A percentile compares a stretch with the other conserved stretches of the same genome.
phyloP scores from a whole-genome alignment of 2,113 vertebrate species.

The Coreoperca whiteheadi region DNA sequence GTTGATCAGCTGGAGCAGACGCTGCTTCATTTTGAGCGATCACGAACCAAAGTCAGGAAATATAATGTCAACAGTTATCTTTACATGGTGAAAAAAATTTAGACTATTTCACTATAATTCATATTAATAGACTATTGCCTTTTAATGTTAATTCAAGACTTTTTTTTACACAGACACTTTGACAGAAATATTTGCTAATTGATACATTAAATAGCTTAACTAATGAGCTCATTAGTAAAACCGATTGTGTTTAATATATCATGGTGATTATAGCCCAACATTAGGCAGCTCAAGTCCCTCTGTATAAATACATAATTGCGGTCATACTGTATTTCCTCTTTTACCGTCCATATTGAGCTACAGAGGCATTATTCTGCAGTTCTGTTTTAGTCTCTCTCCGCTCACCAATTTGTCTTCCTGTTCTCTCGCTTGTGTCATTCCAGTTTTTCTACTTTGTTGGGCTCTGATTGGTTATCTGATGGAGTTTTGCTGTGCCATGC shows the following conservation, averaged over 20 bases:
- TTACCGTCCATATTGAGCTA: background rate
- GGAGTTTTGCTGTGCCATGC: constrained; percentile 37
- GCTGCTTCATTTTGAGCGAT: background rate
- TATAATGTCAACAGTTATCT: background rate
- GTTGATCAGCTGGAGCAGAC: background rate
- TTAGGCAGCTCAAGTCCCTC: background rate
- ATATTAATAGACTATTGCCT: background rate
- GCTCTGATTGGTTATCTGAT: constrained; percentile 50
- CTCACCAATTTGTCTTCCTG: background rate
- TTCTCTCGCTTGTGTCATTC: constrained; percentile 23
- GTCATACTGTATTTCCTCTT: constrained; percentile 15
- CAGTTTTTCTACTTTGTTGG: constrained; percentile 58
- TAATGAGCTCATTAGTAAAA: constrained; percentile 17
- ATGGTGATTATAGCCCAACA: background rate
- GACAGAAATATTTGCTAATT: constrained; percentile 12
- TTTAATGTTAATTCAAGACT: background rate
- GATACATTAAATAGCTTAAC: background rate
- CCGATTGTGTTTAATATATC: background rate
- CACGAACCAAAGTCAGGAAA: background rate
- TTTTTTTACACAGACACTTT: no score
- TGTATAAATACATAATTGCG: background rate
- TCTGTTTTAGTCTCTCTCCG: background rate
- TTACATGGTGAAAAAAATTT: background rate
- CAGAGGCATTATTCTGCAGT: background rate
- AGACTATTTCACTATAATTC: background rate